These are phyloP conservation scores for Rhinoptilus africanus DNA, from an alignment of 2,113 vertebrate genomes.

Conservation along the genomic window DNA sequence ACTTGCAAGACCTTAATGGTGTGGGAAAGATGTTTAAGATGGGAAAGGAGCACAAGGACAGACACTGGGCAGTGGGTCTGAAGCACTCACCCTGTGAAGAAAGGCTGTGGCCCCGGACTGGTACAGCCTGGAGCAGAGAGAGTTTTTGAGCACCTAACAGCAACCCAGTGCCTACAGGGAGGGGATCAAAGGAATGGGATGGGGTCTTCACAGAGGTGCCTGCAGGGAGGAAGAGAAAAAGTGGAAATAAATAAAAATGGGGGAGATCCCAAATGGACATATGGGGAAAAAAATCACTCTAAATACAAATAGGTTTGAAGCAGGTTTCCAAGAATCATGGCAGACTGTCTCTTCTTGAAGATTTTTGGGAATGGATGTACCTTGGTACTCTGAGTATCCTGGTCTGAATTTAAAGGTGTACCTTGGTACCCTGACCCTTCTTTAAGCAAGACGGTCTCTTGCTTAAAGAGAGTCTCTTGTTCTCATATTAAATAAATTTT, in stretches of 20 bases:
- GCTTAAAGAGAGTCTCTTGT: not conserved
- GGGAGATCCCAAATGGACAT: not conserved
- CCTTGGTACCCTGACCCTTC: not conserved
- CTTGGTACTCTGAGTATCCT: not conserved
- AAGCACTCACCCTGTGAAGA: not conserved
- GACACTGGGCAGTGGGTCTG: not conserved
- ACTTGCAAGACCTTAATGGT: not conserved
- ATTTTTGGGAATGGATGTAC: not conserved
- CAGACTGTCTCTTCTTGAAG: not conserved
- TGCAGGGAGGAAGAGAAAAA: not conserved
- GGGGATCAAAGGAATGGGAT: rapidly evolving
- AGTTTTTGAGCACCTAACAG: not conserved
- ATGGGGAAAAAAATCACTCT: not conserved
- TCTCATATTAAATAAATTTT: not conserved
- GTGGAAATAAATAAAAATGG: not conserved
- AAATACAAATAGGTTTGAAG: not conserved
- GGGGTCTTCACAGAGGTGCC: not conserved
- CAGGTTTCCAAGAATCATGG: not conserved
- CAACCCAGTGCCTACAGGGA: not conserved
- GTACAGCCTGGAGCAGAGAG: not conserved
- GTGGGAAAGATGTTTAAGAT: not conserved
- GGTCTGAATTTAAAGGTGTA: not conserved
- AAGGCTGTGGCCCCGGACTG: not conserved
- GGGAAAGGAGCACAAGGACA: rapidly evolving
- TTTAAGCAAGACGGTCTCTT: not conserved